Percentiles rank a stretch among this genome's conserved stretches.
phyloP scores from a whole-genome alignment of 2,888 invertebrate species.

The Drosophila recens region DNA sequence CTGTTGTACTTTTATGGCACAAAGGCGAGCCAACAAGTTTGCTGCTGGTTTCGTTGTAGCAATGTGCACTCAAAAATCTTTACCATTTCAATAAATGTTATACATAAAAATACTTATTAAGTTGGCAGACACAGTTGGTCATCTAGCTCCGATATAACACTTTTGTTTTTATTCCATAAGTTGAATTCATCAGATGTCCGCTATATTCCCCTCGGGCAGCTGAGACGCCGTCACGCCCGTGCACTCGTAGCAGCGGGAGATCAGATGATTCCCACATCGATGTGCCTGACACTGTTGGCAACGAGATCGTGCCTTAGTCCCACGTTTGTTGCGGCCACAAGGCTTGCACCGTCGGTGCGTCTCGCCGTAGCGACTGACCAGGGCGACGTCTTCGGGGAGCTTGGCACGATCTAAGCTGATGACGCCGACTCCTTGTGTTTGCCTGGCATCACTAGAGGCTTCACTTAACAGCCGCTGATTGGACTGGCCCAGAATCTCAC shows the following conservation, averaged over 20 bases:
- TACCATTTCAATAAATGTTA: conserved; percentile 63
- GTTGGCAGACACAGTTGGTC: no score
- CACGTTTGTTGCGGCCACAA: conserved; percentile 67
- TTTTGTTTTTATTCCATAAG: not conserved
- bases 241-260: conserved; percentile 76
- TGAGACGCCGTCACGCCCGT: conserved; percentile 57
- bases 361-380: conserved; percentile 68
- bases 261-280: conserved; percentile 75
- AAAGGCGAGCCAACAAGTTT: conserved; percentile 7
- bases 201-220: conserved; percentile 52
- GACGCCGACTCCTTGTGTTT: conserved; percentile 53
- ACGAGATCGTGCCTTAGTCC: conserved; percentile 71
- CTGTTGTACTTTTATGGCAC: conserved; percentile 46
- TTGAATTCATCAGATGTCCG: conserved; percentile 12
- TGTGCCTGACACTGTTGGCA: conserved; percentile 80
- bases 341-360: conserved; percentile 74
- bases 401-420: conserved; percentile 43
- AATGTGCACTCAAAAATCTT: conserved; percentile 42
- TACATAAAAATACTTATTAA: no score
- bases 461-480: conserved; percentile 62
- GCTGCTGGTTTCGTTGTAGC: conserved; percentile 34
- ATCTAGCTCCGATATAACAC: no score
- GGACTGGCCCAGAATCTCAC: conserved; percentile 77
- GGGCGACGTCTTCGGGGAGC: conserved; percentile 60
- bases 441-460: conserved; percentile 51